Evolutionary conservation across 2,888 invertebrate species (phyloP).

Genomic region (Epinotia brunnichana): DNA sequence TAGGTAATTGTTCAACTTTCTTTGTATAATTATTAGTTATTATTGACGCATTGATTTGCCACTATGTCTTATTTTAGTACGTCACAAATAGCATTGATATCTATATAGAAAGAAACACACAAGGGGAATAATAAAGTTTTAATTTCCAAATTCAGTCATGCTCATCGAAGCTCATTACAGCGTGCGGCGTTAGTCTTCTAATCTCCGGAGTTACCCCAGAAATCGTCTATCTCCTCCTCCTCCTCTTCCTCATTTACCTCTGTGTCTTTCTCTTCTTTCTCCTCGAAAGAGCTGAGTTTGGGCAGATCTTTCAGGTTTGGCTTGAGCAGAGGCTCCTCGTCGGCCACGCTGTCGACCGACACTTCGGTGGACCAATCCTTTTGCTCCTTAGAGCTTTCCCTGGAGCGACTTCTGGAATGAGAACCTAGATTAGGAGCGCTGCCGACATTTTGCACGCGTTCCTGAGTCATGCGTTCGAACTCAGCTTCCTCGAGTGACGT

Average conservation of each 20-base stretch:
- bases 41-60: not conserved
- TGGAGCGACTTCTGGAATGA: conserved; percentile 82
- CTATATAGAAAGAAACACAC: conserved; percentile 71
- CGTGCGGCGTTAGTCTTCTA: conserved; percentile 70
- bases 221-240: conserved; percentile 69
- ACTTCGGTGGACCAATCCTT: conserved; percentile 68
- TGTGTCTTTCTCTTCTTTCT: conserved; percentile 65
- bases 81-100: conserved; percentile 52
- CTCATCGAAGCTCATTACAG: conserved; percentile 67
- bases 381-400: conserved; percentile 69
- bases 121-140: conserved; percentile 61
- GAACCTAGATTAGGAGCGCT: conserved; percentile 81
- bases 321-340: conserved; percentile 53
- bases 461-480: conserved; percentile 71
- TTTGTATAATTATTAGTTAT: conserved; percentile 3
- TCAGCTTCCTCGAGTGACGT: conserved; percentile 86
- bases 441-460: conserved; percentile 59
- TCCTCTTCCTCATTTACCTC: conserved; percentile 70
- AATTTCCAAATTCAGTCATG: conserved; percentile 74
- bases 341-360: conserved; percentile 61
- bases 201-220: conserved; percentile 78
- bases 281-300: conserved; percentile 75
- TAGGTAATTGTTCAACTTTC: not conserved
- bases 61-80: conserved; percentile 11
- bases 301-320: conserved; percentile 61